Evolutionary conservation across 2,888 invertebrate species (phyloP), one percentile per base, ranked within the genome.

Genomic region (Mactromeris polynyma): DNA sequence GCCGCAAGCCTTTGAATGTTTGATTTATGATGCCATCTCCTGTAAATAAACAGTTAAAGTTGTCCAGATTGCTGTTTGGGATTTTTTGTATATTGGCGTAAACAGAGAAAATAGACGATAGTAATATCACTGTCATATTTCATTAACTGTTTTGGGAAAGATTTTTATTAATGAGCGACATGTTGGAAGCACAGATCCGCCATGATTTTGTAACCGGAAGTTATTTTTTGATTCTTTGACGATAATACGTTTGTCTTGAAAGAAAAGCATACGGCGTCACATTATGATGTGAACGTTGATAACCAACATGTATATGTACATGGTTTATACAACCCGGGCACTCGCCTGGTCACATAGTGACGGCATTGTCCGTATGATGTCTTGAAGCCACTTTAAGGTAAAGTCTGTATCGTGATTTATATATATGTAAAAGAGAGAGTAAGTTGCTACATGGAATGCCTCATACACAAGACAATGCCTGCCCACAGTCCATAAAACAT

Each of bases 11-110:
- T 78, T 78, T 87, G 80, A 42, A 81, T 42, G 33, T 19, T 58
- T 87, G 86, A 87, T 87, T 87, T 87, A 87, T 87, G 81, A 58
- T 42, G 33, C 85, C 90, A 26, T 86, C 83, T 90, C 90, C 87
- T 89, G 86, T 87, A 90, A 83, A 90, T 92, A 92, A 92, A 92
- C 89, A 91, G 73, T 36, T 42, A 40, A 82, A 73, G 33, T 33
- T 42, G 33, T 73, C 73, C 73, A 33, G 36, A 73, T 73, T 9
- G 58, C 4, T 26, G 77, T 78, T 54, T 19, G 54, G 51, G 31
- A 78, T 31, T 78, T 79, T 77, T 78, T 82, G 54, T 46, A 31
- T 31, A 51, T 21, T 81, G 54, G 38, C 33, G 82, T 58, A 87
- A 78, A 87, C 82, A 58, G 54, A 78, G 36, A 69, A 42, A 46